Percentiles rank a stretch among this genome's conserved stretches.
Evolutionary conservation across 2,113 vertebrate species (phyloP).

Genomic region (Fulica atra): DNA sequence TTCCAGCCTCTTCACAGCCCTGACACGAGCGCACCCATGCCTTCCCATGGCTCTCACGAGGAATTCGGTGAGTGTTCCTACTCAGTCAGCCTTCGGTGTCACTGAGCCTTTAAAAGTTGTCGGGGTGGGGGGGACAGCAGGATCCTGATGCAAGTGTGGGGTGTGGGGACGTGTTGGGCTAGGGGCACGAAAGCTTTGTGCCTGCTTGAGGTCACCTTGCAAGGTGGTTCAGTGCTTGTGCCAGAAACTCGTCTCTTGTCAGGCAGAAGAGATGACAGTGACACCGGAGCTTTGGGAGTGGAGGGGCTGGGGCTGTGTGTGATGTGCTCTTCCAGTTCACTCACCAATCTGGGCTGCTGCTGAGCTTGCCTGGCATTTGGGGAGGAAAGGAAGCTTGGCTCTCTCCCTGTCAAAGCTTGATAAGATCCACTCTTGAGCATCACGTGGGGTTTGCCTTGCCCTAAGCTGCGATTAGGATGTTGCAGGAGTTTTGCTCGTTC

Average conservation of each 20-base stretch:
- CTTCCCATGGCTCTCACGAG: constrained; percentile 81
- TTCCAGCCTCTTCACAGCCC: constrained; percentile 89
- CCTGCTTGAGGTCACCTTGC: neutral
- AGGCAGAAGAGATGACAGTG: neutral
- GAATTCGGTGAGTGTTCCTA: constrained; percentile 82
- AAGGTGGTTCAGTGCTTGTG: neutral
- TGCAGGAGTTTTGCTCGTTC: neutral
- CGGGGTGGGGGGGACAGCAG: neutral
- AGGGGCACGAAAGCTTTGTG: neutral
- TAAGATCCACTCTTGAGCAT: neutral
- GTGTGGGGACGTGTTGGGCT: neutral
- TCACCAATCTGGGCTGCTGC: neutral
- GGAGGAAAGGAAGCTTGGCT: neutral
- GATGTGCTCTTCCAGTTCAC: neutral
- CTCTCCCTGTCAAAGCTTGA: neutral
- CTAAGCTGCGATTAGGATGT: neutral
- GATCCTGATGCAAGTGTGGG: neutral
- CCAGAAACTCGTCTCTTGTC: neutral
- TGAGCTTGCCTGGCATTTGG: neutral
- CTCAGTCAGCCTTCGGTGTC: neutral
- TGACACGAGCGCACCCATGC: constrained; percentile 74
- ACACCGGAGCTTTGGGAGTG: neutral
- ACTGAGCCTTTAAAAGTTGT: neutral
- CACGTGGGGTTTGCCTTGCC: neutral
- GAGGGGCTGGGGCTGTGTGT: neutral